Conservation (phyloP, 2,113 vertebrate genomes). For the Etia nguti region DNA sequence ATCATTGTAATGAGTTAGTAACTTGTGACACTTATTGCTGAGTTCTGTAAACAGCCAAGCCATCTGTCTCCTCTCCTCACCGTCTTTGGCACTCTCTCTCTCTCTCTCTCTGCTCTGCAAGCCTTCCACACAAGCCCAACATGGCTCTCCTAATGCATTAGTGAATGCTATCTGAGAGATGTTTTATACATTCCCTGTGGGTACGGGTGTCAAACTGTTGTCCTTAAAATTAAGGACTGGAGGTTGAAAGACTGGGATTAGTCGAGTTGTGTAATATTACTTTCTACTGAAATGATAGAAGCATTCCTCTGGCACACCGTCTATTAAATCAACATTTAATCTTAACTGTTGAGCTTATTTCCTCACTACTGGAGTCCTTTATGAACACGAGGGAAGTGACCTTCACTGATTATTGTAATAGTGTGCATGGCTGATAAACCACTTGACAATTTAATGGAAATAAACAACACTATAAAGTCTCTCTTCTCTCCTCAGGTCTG, state of each 20-base stretch:
- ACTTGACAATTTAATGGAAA: background rate
- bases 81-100: background rate
- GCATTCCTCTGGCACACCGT: background rate
- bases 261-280: background rate
- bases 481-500: background rate
- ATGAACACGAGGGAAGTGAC: background rate
- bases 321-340: background rate
- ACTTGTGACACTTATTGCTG: background rate
- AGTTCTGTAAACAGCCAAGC: constrained; percentile 11
- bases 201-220: background rate
- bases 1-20: constrained; percentile 1
- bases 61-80: constrained; percentile 6
- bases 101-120: background rate
- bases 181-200: background rate
- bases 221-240: background rate
- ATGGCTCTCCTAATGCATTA: background rate
- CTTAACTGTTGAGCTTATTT: background rate
- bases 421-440: background rate
- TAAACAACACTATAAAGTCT: background rate
- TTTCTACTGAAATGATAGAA: background rate
- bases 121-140: background rate
- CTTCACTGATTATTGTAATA: background rate
- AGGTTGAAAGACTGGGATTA: background rate
- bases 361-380: background rate
- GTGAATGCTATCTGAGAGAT: background rate